Evolutionary conservation across 2,888 invertebrate genomes (phyloP), one percentile per base, ranked within the genome.

Genomic region (Nymphalis polychloros): DNA sequence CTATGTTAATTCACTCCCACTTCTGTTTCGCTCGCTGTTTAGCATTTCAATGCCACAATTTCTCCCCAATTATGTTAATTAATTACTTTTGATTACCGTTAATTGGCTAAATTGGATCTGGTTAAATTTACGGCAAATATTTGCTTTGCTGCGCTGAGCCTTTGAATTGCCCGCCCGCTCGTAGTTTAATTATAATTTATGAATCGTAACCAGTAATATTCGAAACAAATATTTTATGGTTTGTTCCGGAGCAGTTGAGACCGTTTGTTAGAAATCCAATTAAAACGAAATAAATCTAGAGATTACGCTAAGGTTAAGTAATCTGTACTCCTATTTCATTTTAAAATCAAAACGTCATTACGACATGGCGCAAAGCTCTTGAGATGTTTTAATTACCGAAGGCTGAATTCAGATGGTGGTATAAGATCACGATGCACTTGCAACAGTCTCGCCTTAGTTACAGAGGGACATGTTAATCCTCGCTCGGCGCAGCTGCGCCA

Each of bases 51-150:
- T 77, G 78, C 76, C 77, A 77, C 80, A 81, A 82, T 83, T 79
- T 78, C 76, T 79, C 77, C 78, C 76, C 82, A 84, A 85, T 86
- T 85, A 85, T 86, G 85, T 74, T 83, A 85, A 86, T 86, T 82
- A 85, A 85, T 85, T 79, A 82, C 81, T 83, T 70, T 75, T 81
- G 81, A 82, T 82, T 79, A 81, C 81, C 79, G 77, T 83, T 83
- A 80, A 85, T 84, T 80, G 79, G 74, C 69, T 76, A 76, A 72
- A 67, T 67, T 69, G 60, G 59, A 70, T 59, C 59, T 55, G 49
- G 59, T 68, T 63, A 63, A 64, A 67, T 65, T 72, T 52, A 62
- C 67, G 59, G 50, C n/a, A 70, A 70, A 68, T 68, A 72, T 72
- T 67, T 69, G 35, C 69, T 62, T 53, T 53, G 13, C 53, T 49